Evolutionary conservation across 2,888 invertebrate species (phyloP).

Genomic region (Drosophila pseudotalamancana): DNA sequence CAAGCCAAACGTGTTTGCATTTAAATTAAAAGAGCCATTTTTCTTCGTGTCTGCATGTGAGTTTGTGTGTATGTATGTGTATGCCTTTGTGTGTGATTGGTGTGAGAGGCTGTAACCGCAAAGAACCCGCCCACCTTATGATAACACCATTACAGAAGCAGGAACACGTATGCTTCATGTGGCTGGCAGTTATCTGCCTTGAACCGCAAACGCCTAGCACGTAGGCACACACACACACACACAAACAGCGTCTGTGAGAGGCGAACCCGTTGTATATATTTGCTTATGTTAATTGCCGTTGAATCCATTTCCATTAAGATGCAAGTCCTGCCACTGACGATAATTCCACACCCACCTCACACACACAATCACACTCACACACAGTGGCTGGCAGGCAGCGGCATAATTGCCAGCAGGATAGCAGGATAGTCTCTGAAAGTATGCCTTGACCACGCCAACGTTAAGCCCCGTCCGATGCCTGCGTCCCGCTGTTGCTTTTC

Average conservation of each 20-base stretch:
- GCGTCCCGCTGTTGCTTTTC: conserved; percentile 72
- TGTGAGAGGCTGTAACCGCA: conserved; percentile 38
- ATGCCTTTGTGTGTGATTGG: background rate
- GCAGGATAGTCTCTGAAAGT: conserved; percentile 45
- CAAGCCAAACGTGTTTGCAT: conserved; percentile 82
- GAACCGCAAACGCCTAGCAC: conserved; percentile 75
- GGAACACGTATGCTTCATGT: conserved; percentile 66
- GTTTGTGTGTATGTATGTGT: conserved; percentile 1
- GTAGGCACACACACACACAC: conserved; percentile 45
- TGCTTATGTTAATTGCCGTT: conserved; percentile 83
- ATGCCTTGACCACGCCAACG: conserved; percentile 73
- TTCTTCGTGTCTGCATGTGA: conserved; percentile 62
- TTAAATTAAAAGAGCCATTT: conserved; percentile 83
- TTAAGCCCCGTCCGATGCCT: conserved; percentile 54
- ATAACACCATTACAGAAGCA: conserved; percentile 72
- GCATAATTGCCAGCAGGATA: conserved; percentile 62
- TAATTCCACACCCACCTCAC: conserved; percentile 71
- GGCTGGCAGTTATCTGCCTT: conserved; percentile 58
- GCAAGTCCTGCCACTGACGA: conserved; percentile 76
- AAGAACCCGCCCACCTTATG: conserved; percentile 73
- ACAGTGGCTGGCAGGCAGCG: conserved; percentile 40
- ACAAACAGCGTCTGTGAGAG: conserved; percentile 24
- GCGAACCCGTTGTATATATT: conserved; percentile 78
- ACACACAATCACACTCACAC: conserved; percentile 31
- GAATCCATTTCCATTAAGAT: conserved; percentile 83